phyloP scores from a whole-genome alignment of 1,140 invertebrate species.

The Oscheius sp. region DNA sequence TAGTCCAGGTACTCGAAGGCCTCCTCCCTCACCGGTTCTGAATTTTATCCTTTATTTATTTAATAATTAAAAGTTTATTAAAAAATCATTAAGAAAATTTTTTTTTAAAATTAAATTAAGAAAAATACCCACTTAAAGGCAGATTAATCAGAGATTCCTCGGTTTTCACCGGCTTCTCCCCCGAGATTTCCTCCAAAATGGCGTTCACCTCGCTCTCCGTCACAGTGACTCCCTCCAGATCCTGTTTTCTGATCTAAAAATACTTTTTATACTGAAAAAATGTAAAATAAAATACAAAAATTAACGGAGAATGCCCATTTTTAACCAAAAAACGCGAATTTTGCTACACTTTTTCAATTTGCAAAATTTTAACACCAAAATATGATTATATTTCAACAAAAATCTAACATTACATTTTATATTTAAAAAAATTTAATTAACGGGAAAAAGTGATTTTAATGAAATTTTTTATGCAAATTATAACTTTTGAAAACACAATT shows the following conservation, averaged over 20 bases:
- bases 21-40: conserved; percentile 8
- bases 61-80: neutral
- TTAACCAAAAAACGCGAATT: too few species aligned
- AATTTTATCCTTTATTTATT: neutral
- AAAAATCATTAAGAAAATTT: neutral
- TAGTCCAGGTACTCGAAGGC: conserved; percentile 22
- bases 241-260: conserved; percentile 5
- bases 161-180: neutral
- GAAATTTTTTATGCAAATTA: too few species aligned
- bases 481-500: too few species aligned
- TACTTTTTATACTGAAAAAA: neutral
- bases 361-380: too few species aligned
- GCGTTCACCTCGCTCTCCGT: conserved; percentile 5
- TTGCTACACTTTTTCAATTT: too few species aligned
- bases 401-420: too few species aligned
- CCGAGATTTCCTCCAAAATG: conserved; percentile 11
- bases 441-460: too few species aligned
- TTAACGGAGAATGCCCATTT: too few species aligned
- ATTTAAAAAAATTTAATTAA: too few species aligned
- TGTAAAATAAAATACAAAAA: too few species aligned
- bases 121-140: conserved; percentile 28
- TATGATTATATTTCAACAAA: too few species aligned
- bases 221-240: conserved; percentile 15
- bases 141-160: conserved; percentile 7
- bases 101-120: neutral